These are phyloP conservation scores for Lepetodrilus schrolli DNA, from an alignment of 2,888 invertebrate genomes.

Conservation along the genomic window DNA sequence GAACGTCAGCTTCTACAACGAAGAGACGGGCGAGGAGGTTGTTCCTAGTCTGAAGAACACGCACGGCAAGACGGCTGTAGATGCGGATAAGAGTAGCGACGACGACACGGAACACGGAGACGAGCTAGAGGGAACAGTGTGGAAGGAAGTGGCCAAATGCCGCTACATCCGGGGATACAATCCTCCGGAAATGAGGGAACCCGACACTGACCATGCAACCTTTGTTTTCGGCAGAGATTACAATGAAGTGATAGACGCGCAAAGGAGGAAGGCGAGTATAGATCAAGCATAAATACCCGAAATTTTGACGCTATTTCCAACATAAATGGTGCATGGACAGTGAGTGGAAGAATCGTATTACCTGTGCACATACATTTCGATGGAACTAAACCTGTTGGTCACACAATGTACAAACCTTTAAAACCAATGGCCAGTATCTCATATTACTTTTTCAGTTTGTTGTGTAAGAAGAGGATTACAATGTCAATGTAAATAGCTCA, in stretches of 20 bases:
- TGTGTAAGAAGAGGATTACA: too few relatives aligned
- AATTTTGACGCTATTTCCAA: too few relatives aligned
- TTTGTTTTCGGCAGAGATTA: slow-evolving; percentile 49
- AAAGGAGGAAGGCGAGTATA: too few relatives aligned
- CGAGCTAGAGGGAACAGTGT: slow-evolving; percentile 30
- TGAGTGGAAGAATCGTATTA: too few relatives aligned
- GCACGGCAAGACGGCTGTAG: background rate
- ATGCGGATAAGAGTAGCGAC: background rate
- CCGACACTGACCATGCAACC: slow-evolving; percentile 33
- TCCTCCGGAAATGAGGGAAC: slow-evolving; percentile 52
- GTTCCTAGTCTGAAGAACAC: background rate
- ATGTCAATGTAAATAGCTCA: too few relatives aligned
- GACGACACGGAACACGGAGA: background rate
- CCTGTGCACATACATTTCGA: too few relatives aligned
- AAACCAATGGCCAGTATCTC: too few relatives aligned
- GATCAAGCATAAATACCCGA: too few relatives aligned
- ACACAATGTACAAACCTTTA: too few relatives aligned
- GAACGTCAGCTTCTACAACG: background rate
- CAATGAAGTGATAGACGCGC: slow-evolving; percentile 28
- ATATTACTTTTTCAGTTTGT: too few relatives aligned
- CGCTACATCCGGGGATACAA: slow-evolving; percentile 52
- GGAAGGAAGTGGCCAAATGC: slow-evolving; percentile 46
- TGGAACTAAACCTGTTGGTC: too few relatives aligned
- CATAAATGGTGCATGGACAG: too few relatives aligned
- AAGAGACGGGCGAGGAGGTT: background rate